These are phyloP conservation scores for Diaprepes abbreviatus DNA, from an alignment of 2,888 invertebrate species.

Conservation along the genomic window DNA sequence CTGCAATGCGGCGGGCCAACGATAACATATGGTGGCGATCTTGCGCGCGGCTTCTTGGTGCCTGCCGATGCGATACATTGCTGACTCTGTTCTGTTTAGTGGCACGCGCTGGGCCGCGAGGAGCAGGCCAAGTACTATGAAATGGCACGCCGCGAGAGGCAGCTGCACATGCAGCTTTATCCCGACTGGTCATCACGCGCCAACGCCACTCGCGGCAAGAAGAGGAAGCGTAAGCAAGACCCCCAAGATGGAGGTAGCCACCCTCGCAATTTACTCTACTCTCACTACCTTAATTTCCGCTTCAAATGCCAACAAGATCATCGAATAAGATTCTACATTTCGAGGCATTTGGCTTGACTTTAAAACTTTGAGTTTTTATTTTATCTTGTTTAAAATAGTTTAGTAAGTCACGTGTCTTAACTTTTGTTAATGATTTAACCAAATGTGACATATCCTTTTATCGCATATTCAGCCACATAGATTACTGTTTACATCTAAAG, in stretches of 20 bases:
- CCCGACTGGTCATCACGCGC: slow-evolving; percentile 99
- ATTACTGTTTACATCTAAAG: too few relatives aligned
- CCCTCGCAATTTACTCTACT: slow-evolving; percentile 44
- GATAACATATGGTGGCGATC: slow-evolving; percentile 46
- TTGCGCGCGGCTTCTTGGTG: slow-evolving; percentile 66
- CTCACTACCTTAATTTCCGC: slow-evolving; percentile 65
- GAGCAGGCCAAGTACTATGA: slow-evolving; percentile 99
- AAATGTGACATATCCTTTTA: too few relatives aligned
- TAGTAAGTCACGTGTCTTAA: too few relatives aligned
- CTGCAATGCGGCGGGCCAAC: slow-evolving; percentile 52
- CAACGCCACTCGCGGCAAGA: slow-evolving; percentile 99
- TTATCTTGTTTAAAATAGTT: too few relatives aligned
- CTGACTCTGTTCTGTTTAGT: slow-evolving; percentile 74
- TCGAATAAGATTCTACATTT: neutral
- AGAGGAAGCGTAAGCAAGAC: slow-evolving; percentile 99
- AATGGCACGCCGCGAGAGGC: slow-evolving; percentile 99
- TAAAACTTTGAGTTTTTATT: too few relatives aligned
- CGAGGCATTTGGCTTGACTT: too few relatives aligned
- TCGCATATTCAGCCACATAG: too few relatives aligned
- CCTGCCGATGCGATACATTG: slow-evolving; percentile 60
- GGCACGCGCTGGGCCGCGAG: slow-evolving; percentile 99
- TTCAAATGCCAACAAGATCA: slow-evolving; percentile 13
- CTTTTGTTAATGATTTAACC: too few relatives aligned
- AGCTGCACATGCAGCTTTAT: slow-evolving; percentile 99
- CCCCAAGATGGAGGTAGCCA: slow-evolving; percentile 95